A percentile compares a stretch with the other conserved stretches of the same genome.
phyloP scores from a whole-genome alignment of 2,888 invertebrate species.

The Melangyna quadrimaculata region DNA sequence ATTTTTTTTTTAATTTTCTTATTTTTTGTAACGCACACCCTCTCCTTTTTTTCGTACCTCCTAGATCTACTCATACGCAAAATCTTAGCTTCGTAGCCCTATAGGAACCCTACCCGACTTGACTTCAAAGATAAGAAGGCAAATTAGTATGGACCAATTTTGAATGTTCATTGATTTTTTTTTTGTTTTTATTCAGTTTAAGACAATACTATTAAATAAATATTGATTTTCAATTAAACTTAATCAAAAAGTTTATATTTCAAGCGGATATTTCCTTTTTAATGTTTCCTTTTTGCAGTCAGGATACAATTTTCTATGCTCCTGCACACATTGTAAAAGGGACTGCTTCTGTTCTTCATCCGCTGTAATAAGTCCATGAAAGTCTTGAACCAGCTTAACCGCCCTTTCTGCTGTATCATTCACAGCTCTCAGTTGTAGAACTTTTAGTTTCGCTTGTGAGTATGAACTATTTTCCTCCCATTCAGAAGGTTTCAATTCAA shows the following conservation, averaged over 20 bases:
- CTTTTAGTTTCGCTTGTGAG: neutral
- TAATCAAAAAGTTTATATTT: neutral
- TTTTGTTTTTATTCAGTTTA: neutral
- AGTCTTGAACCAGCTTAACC: too few species aligned
- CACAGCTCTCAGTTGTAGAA: too few species aligned
- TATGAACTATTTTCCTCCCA: neutral
- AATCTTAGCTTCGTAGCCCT: neutral
- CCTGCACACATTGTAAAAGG: neutral
- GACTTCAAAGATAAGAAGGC: neutral
- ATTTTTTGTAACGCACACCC: neutral
- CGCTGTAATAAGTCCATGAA: too few species aligned
- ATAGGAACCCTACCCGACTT: neutral
- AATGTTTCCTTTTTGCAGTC: neutral
- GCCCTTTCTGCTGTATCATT: too few species aligned
- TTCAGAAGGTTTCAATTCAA: neutral
- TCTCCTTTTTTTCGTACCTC: neutral
- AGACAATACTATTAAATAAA: neutral
- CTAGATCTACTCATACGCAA: neutral
- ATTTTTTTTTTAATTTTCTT: neutral
- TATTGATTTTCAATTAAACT: neutral
- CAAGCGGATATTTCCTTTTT: neutral
- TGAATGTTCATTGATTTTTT: neutral
- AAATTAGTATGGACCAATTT: neutral
- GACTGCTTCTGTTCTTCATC: conserved; percentile 14
- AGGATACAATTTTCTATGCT: conserved; percentile 20